phyloP scores from a whole-genome alignment of 1,140 invertebrate species.

The Zaprionus ghesquierei region DNA sequence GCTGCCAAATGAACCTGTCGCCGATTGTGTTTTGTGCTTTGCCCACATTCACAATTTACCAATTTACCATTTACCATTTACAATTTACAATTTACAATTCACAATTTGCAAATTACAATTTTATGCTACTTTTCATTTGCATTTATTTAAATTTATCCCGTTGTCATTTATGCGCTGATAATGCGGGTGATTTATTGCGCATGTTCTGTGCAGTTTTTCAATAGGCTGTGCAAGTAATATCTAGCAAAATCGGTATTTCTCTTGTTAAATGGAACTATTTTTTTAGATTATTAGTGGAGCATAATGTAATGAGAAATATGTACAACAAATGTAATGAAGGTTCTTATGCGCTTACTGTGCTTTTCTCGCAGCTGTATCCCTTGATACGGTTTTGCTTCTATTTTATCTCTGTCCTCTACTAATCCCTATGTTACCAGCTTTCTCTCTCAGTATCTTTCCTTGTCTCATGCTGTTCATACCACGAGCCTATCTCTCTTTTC shows the following conservation, averaged over 20 bases:
- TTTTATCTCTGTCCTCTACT: neutral
- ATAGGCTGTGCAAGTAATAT: neutral
- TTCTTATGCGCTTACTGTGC: neutral
- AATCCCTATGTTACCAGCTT: neutral
- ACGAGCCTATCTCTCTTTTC: neutral
- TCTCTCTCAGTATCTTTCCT: neutral
- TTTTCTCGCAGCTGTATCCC: neutral
- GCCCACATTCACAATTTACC: neutral
- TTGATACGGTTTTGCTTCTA: neutral
- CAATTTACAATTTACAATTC: neutral
- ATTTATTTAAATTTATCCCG: slow-evolving; percentile 42
- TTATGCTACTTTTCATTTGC: slow-evolving; percentile 23
- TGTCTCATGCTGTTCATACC: neutral
- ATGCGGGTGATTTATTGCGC: slow-evolving; percentile 53
- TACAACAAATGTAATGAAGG: neutral
- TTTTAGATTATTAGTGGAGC: neutral
- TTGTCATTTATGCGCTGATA: slow-evolving; percentile 21
- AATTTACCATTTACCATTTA: neutral
- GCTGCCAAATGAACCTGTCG: slow-evolving; percentile 52
- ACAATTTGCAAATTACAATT: neutral
- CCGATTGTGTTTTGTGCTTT: neutral
- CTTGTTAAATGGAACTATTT: neutral
- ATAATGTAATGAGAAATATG: neutral
- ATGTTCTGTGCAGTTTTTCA: slow-evolving; percentile 13
- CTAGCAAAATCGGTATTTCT: neutral